A percentile compares a stretch with the other conserved stretches of the same genome.
These are phyloP conservation scores for Eupeodes corollae DNA, from an alignment of 1,140 invertebrate species.

Conservation along the genomic window DNA sequence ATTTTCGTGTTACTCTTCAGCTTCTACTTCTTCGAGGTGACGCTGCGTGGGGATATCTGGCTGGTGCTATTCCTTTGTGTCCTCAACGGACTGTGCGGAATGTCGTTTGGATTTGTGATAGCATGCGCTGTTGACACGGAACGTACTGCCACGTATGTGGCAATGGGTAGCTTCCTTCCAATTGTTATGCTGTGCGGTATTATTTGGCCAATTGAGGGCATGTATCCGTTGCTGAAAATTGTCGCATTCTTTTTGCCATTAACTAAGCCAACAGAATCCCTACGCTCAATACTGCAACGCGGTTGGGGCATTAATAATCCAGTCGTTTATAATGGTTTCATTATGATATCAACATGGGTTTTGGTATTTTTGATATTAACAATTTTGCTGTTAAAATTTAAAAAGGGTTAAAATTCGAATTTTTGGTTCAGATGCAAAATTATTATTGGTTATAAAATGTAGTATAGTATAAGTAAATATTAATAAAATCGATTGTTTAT, in stretches of 20 bases:
- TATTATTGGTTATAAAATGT: no score
- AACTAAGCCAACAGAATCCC: constrained; percentile 85
- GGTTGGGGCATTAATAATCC: constrained; percentile 71
- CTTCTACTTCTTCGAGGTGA: constrained; percentile 71
- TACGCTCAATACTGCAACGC: constrained; percentile 74
- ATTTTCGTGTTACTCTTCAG: constrained; percentile 69
- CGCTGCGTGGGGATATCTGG: constrained; percentile 62
- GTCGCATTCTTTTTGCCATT: constrained; percentile 73
- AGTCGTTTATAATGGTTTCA: constrained; percentile 74
- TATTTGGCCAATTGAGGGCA: constrained; percentile 75
- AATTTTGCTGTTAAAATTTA: constrained; percentile 69
- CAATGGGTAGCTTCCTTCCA: constrained; percentile 85
- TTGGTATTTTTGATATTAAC: constrained; percentile 66
- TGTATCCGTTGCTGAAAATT: constrained; percentile 66
- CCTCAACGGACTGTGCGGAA: constrained; percentile 79
- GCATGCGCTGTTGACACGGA: constrained; percentile 80
- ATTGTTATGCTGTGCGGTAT: constrained; percentile 82
- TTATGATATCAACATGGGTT: constrained; percentile 76
- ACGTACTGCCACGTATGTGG: constrained; percentile 82
- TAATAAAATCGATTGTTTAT: no score
- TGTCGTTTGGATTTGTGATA: constrained; percentile 88
- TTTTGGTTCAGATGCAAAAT: no score
- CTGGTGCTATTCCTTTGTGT: constrained; percentile 67
- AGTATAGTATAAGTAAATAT: no score
- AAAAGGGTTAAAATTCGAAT: constrained; percentile 53